Conservation (phyloP, 2,797 vertebrate genomes). For the Halcyon chelicuti region DNA sequence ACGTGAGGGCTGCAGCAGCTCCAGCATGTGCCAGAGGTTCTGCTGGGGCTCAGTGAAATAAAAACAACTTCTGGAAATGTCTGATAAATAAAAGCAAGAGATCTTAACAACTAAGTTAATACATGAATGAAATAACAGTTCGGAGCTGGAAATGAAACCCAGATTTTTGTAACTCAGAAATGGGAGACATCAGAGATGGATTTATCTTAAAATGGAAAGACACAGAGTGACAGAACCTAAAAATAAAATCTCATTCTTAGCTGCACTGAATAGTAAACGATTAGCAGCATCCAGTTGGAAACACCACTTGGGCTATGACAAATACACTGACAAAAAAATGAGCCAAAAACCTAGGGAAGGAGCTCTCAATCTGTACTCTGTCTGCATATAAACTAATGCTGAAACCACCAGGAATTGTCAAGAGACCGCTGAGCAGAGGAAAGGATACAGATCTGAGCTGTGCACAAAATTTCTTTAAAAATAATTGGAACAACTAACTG, state of each 20-base stretch:
- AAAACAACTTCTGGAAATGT: constrained; percentile 31
- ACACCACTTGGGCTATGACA: constrained; percentile 42
- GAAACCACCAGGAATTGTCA: not conserved
- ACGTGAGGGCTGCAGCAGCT: not conserved
- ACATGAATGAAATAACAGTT: constrained; percentile 28
- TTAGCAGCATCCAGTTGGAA: constrained; percentile 60
- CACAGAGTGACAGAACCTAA: constrained; percentile 36
- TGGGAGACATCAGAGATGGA: constrained; percentile 10
- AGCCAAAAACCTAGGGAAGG: constrained; percentile 9
- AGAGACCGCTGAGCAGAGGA: constrained; percentile 17
- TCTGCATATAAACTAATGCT: constrained; percentile 53
- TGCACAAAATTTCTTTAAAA: constrained; percentile 14
- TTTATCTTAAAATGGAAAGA: constrained; percentile 53
- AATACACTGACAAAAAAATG: constrained; percentile 16
- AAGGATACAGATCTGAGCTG: not conserved
- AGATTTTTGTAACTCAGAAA: constrained; percentile 12
- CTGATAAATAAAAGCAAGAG: constrained; percentile 44
- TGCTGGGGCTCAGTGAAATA: not conserved
- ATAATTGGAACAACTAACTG: constrained; percentile 4
- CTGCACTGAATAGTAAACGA: constrained; percentile 51
- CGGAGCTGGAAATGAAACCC: constrained; percentile 35
- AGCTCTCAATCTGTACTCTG: not conserved
- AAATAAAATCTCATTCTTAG: constrained; percentile 54
- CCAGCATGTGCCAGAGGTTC: not conserved
- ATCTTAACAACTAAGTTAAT: constrained; percentile 25